Evolutionary conservation across 1,140 invertebrate species (phyloP).

Genomic region (Drosophila cardini): DNA sequence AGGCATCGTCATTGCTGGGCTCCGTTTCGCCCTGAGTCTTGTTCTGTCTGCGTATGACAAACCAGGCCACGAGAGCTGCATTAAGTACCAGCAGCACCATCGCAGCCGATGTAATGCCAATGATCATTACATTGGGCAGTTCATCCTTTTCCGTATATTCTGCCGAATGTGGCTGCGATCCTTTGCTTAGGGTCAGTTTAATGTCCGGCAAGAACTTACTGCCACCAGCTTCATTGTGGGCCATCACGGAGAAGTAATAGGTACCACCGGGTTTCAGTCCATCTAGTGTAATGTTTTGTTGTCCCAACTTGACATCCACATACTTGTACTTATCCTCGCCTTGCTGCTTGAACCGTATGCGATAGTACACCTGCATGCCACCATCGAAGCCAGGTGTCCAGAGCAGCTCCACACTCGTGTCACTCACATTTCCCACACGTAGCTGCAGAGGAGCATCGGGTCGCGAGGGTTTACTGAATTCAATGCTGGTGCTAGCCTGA

Average conservation of each 20-base stretch:
- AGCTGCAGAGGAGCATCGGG: constrained; percentile 93
- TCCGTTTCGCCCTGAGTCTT: constrained; percentile 86
- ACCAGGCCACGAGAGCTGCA: constrained; percentile 92
- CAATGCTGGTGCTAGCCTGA: constrained; percentile 90
- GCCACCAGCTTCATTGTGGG: constrained; percentile 93
- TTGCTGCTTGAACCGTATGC: constrained; percentile 88
- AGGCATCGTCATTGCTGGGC: constrained; percentile 92
- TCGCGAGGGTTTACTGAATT: constrained; percentile 92
- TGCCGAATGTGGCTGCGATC: constrained; percentile 87
- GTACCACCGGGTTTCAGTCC: constrained; percentile 92
- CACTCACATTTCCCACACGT: constrained; percentile 92
- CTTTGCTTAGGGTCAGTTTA: constrained; percentile 87
- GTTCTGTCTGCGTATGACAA: constrained; percentile 88
- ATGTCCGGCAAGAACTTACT: constrained; percentile 92
- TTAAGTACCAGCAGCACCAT: constrained; percentile 92
- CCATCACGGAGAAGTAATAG: constrained; percentile 95
- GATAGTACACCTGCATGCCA: constrained; percentile 92
- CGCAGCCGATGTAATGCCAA: constrained; percentile 91
- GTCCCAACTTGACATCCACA: constrained; percentile 91
- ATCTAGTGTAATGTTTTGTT: constrained; percentile 88
- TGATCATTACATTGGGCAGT: constrained; percentile 91
- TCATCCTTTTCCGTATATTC: constrained; percentile 88
- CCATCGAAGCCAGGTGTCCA: constrained; percentile 98
- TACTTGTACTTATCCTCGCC: constrained; percentile 88
- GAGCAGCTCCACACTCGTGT: constrained; percentile 91